phyloP scores from a whole-genome alignment of 2,888 invertebrate genomes.

The Lasiommata megera region DNA sequence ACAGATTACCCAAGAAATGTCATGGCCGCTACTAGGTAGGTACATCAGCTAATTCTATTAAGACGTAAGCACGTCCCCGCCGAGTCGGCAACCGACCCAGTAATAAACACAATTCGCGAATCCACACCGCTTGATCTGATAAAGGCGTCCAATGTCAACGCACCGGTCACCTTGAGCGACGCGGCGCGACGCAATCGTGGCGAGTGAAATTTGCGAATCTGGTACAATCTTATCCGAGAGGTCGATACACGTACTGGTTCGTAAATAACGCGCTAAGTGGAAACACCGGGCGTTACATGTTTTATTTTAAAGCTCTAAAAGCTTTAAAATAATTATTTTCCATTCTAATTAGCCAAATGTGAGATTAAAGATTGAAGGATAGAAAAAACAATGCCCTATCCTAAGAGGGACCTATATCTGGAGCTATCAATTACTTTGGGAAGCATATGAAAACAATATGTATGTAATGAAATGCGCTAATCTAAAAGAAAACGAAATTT shows the following conservation, averaged over 20 bases:
- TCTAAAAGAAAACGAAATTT: neutral
- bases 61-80: slow-evolving; percentile 24
- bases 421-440: no score
- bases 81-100: slow-evolving; percentile 40
- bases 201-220: slow-evolving; percentile 64
- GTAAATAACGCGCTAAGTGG: slow-evolving; percentile 23
- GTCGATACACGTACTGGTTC: slow-evolving; percentile 28
- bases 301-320: no score
- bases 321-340: no score
- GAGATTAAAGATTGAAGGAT: no score
- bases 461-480: no score
- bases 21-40: slow-evolving; percentile 10
- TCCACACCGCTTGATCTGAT: slow-evolving; percentile 50
- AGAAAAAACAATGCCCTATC: no score
- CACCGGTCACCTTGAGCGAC: slow-evolving; percentile 72
- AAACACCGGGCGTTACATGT: slow-evolving; percentile 6
- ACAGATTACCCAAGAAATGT: neutral
- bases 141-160: slow-evolving; percentile 76
- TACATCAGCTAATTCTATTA: slow-evolving; percentile 17
- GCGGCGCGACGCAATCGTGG: slow-evolving; percentile 44
- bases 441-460: no score
- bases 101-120: slow-evolving; percentile 54
- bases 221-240: slow-evolving; percentile 41
- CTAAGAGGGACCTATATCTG: no score
- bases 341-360: no score